A percentile compares a stretch with the other conserved stretches of the same genome.
Evolutionary conservation across 1,140 invertebrate genomes (phyloP).

Genomic region (Bombus sylvicola): DNA sequence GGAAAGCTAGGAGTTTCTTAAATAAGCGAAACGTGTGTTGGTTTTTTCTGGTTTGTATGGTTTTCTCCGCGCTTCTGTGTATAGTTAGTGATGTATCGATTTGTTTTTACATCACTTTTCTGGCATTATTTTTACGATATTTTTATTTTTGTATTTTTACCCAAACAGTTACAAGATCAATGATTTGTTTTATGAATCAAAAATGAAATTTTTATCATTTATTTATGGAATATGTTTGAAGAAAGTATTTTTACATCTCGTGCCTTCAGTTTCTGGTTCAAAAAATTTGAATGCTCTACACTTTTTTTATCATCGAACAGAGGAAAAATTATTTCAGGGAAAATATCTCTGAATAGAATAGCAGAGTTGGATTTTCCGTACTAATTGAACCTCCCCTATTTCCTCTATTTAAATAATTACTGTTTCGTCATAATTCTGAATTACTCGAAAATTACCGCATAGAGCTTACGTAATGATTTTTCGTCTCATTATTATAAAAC

Average conservation of each 20-base stretch:
- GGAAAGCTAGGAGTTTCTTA: not conserved
- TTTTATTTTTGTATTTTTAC: not conserved
- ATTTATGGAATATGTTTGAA: not conserved
- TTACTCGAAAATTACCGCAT: not conserved
- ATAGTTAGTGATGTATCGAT: not conserved
- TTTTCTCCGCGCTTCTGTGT: not conserved
- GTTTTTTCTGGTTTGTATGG: not conserved
- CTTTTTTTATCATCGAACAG: not conserved
- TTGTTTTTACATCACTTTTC: not conserved
- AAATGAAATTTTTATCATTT: not conserved
- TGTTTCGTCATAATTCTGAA: not conserved
- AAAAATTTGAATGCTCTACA: not conserved
- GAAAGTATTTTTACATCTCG: not conserved
- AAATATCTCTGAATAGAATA: not conserved
- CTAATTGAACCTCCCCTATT: slow-evolving; percentile 3
- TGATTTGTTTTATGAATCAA: not conserved
- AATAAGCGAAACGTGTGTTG: not conserved
- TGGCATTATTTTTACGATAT: not conserved
- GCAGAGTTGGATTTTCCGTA: slow-evolving; percentile 1
- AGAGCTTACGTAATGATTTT: not conserved
- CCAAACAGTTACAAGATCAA: not conserved
- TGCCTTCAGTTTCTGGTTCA: not conserved
- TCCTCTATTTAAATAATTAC: slow-evolving; percentile 24
- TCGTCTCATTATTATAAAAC: not conserved
- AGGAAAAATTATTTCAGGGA: not conserved